Evolutionary conservation across 2,888 invertebrate species (phyloP).

Genomic region (Clitarchus hookeri): DNA sequence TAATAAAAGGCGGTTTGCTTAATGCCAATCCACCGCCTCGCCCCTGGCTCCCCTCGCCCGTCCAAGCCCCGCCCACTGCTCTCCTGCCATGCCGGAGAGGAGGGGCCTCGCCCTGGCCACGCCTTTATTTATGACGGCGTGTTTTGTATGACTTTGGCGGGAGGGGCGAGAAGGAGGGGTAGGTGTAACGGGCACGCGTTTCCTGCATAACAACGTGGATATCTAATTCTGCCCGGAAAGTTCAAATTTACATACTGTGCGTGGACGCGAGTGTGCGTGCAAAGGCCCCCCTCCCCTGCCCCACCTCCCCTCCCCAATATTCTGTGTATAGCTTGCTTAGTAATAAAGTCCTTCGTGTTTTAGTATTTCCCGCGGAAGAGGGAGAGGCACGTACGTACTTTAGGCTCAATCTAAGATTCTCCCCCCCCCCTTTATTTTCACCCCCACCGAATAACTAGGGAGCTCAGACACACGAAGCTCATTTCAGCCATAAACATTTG

Average conservation of each 20-base stretch:
- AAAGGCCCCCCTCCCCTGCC: background rate
- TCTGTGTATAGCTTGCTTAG: conserved; percentile 11
- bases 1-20: conserved; percentile 36
- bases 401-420: conserved; percentile 23
- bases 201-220: conserved; percentile 27
- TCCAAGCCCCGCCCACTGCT: background rate
- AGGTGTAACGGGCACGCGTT: conserved; percentile 15
- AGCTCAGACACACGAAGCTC: background rate
- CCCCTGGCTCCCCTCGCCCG: background rate
- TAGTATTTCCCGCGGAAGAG: background rate
- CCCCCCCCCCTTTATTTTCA: background rate
- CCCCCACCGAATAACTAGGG: background rate
- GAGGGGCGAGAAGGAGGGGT: background rate
- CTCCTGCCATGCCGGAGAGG: conserved; percentile 17
- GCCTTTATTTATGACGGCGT: conserved; percentile 21
- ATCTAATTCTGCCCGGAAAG: conserved; percentile 27
- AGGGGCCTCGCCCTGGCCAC: conserved; percentile 6
- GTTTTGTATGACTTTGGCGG: conserved; percentile 5
- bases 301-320: background rate
- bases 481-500: background rate
- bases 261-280: background rate
- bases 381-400: background rate
- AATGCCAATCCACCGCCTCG: conserved; percentile 30
- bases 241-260: conserved; percentile 27
- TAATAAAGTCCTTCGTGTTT: conserved; percentile 23